These are phyloP conservation scores for Boloria selene DNA, from an alignment of 2,888 invertebrate genomes.

Conservation along the genomic window DNA sequence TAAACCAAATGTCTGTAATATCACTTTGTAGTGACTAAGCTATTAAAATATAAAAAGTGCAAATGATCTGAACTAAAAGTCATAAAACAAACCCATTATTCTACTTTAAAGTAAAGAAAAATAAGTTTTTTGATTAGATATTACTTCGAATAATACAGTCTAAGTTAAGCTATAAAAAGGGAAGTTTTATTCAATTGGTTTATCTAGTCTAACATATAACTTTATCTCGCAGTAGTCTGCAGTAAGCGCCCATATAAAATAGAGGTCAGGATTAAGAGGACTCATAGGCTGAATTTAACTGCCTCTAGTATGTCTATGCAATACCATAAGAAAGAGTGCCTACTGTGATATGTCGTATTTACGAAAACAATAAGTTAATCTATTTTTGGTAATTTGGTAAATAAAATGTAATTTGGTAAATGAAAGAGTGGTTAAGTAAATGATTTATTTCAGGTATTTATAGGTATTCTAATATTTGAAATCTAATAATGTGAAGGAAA, in stretches of 20 bases:
- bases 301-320: slow-evolving; percentile 19
- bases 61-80: no score
- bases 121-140: background rate
- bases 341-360: slow-evolving; percentile 5
- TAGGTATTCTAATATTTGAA: no score
- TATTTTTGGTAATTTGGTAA: no score
- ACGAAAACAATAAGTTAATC: no score
- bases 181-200: slow-evolving; percentile 5
- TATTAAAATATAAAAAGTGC: no score
- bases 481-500: no score
- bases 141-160: background rate
- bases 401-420: no score
- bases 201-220: slow-evolving; percentile 13
- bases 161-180: slow-evolving; percentile 7
- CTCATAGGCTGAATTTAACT: slow-evolving; percentile 19
- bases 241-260: slow-evolving; percentile 20
- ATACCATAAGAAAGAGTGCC: slow-evolving; percentile 2
- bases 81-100: no score
- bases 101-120: no score
- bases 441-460: no score
- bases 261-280: slow-evolving; percentile 20
- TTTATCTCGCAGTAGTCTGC: slow-evolving; percentile 15
- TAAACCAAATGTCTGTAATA: background rate
- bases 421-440: no score
- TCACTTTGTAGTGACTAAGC: no score